Percentiles rank a stretch among this genome's conserved stretches.
phyloP scores from a whole-genome alignment of 2,888 invertebrate genomes.

The Theodoxus fluviatilis region DNA sequence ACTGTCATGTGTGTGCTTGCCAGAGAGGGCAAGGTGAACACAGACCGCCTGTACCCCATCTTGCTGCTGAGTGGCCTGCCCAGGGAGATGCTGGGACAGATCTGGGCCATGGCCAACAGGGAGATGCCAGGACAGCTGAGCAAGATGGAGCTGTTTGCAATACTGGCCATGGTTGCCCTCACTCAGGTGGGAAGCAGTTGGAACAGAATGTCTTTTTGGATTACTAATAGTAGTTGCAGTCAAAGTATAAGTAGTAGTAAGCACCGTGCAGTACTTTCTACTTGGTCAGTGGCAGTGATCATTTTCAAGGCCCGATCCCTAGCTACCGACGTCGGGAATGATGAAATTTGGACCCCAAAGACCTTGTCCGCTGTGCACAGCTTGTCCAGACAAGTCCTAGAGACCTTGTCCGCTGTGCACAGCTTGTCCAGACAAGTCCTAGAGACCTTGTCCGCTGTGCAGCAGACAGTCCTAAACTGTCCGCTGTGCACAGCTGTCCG shows the following conservation, averaged over 20 bases:
- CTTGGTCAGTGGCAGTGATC: background rate
- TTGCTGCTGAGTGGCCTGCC: conserved; percentile 66
- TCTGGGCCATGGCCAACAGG: conserved; percentile 68
- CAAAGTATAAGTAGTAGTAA: no score
- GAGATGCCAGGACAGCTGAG: conserved; percentile 66
- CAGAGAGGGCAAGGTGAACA: conserved; percentile 61
- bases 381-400: no score
- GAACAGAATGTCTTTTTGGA: no score
- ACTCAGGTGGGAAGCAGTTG: conserved; percentile 66
- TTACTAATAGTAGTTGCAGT: background rate
- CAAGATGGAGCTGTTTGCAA: conserved; percentile 66
- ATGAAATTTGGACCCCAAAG: no score
- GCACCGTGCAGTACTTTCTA: no score
- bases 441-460: no score
- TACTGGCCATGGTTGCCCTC: conserved; percentile 68
- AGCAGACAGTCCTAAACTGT: no score
- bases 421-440: no score
- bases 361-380: no score
- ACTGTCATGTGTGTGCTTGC: background rate
- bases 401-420: no score
- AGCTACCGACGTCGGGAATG: no score
- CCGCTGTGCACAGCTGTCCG: no score
- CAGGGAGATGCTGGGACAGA: conserved; percentile 65
- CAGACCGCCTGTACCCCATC: conserved; percentile 66
- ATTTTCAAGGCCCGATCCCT: background rate